Base-by-base conservation (phyloP, 2,113 vertebrate species). In the Mormoops blainvillei region DNA sequence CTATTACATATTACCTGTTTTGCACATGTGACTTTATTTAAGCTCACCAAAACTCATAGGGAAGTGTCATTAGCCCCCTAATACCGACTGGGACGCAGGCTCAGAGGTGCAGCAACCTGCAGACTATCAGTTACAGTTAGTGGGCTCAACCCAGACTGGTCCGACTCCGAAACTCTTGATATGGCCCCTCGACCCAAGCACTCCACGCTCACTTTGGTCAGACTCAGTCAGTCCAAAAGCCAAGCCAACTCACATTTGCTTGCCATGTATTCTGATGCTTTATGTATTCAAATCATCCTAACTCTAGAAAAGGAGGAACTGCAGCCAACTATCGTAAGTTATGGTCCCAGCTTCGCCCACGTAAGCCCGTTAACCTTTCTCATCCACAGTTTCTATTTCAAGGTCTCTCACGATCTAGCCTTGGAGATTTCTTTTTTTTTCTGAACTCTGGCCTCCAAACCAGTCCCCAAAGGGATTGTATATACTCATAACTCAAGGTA, bases 311-410 rank as follows among this genome's bases (percentile, higher is more conserved):
- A 56, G 12, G 36, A 70, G 26, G 33, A 65, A 36, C 73, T 56
- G 12, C 31, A 86, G 48, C 52, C 86, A 38, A 36, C 28, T 2
- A 20, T 22, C 1, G 6, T 20, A 76, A 67, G 33, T 31, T 70
- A 36, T 1, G 6, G 26, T 20, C 14, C 12, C 28, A 86, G 48
- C 18, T 83, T 41, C 43, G 48, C n/a, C 18, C 20, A 3, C 2
- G 2, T 28, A 70, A 50, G 12, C 45, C 76, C n/a, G 43, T 82
- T 96, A 73, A 24, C 33, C n/a, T 82, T 84, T 76, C 85, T 76
- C 71, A 56, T 43, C 13, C 18, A 61, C 83, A 16, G 48, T 48
- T 63, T 92, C 70, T 20, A 12, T 38, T 78, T 73, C 15, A 87
- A 87, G 56, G 76, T 33, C 43, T 87, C 81, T 80, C 20, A 54